Conservation (phyloP, 2,888 invertebrate genomes). For the Pseudococcus viburni region DNA sequence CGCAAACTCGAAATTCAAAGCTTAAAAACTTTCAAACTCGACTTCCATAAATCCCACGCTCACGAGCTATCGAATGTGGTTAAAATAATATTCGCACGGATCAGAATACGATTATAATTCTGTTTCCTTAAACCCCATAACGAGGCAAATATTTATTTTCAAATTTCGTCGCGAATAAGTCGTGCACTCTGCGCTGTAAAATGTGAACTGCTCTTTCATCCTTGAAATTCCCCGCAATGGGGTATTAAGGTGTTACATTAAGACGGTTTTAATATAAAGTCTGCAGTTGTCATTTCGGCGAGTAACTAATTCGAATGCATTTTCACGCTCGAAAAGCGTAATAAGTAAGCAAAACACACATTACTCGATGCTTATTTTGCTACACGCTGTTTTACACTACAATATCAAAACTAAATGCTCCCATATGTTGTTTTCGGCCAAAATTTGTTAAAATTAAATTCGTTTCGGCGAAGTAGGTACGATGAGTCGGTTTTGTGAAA, state of each 20-base stretch:
- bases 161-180: slow-evolving; percentile 7
- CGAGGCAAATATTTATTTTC: neutral
- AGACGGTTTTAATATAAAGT: slow-evolving; percentile 48
- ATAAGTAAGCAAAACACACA: slow-evolving; percentile 54
- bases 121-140: neutral
- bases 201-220: neutral
- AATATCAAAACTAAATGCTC: slow-evolving; percentile 33
- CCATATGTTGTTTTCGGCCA: slow-evolving; percentile 41
- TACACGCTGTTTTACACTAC: slow-evolving; percentile 37
- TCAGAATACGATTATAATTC: neutral
- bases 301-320: slow-evolving; percentile 52
- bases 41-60: no score
- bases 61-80: neutral
- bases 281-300: slow-evolving; percentile 52
- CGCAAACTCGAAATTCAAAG: no score
- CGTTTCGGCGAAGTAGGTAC: neutral
- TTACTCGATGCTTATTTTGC: slow-evolving; percentile 43
- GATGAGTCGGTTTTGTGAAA: neutral
- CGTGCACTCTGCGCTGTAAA: neutral
- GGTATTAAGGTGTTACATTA: slow-evolving; percentile 45
- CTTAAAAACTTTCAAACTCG: no score
- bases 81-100: neutral
- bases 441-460: slow-evolving; percentile 52
- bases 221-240: neutral
- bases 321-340: slow-evolving; percentile 56